Percentiles rank a stretch among this genome's conserved stretches.
These are phyloP conservation scores for Ectemnius continuus DNA, from an alignment of 2,888 invertebrate species.

Conservation along the genomic window DNA sequence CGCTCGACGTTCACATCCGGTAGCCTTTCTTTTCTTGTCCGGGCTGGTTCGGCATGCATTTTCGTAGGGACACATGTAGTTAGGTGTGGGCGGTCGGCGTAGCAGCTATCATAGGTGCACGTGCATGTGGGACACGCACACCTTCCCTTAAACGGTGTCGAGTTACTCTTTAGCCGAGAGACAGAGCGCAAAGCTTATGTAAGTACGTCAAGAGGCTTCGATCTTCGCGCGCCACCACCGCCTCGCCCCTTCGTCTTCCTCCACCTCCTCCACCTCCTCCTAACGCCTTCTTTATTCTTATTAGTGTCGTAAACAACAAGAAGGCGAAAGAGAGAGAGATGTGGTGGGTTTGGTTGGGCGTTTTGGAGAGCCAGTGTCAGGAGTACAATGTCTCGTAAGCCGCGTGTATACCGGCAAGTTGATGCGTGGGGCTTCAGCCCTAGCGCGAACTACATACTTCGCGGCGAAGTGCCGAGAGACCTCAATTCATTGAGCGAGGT, in stretches of 20 bases:
- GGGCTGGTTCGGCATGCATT: conserved; percentile 25
- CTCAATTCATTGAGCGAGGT: no score
- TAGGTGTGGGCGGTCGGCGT: neutral
- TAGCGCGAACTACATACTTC: no score
- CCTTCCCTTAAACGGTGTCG: conserved; percentile 59
- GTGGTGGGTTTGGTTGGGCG: neutral
- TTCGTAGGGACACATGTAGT: conserved; percentile 27
- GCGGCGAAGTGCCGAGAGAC: no score
- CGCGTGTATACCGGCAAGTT: no score
- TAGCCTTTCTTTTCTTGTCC: neutral
- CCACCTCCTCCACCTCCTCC: neutral
- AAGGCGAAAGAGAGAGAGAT: neutral
- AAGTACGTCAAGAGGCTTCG: conserved; percentile 63
- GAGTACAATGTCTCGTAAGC: no score
- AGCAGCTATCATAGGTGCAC: conserved; percentile 21
- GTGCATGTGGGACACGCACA: conserved; percentile 40
- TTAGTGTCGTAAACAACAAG: conserved; percentile 4
- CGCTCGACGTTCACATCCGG: conserved; percentile 30
- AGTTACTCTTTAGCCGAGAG: conserved; percentile 65
- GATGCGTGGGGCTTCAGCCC: no score
- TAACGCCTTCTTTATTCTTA: conserved; percentile 25
- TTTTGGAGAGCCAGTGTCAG: neutral
- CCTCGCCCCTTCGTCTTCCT: neutral
- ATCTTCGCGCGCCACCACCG: conserved; percentile 26
- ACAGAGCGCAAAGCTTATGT: conserved; percentile 66